Base-by-base conservation (phyloP, 2,888 invertebrate species). In the Alentia gelatinosa region DNA sequence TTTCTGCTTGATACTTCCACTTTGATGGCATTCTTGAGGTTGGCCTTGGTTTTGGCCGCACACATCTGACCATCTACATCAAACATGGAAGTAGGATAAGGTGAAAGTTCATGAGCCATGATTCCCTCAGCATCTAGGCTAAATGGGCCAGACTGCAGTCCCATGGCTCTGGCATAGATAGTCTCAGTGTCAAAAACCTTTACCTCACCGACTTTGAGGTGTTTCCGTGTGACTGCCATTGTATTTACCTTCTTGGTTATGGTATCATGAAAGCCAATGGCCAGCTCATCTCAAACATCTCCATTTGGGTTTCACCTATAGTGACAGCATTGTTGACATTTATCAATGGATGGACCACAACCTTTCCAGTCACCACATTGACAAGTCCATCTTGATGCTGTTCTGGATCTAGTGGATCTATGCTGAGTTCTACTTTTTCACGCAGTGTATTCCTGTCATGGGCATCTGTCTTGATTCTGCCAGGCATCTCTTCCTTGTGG, bases 331-430 rank as follows among this genome's bases (percentile, higher is more conserved):
- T 50, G 74, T 92, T 56, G 26, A 90, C 91, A 75, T 91, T 92
- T 1, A 91, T 47, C 40, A 50, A 30, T 19, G 56, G 39, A 83
- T 84, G n/a, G 35, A 23, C n/a, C 12, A 37, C 68, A 5, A 92
- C 50, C 47, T 30, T 91, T 12, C 91, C 91, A 39, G 90, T 86
- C 5, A 86, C 90, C 19, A 91, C 68, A 50, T 91, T 91, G 47
- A 92, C 33, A 0, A 91, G 1, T n/a, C 47, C 90, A 74, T 68
- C 63, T 12, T 90, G 91, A 90, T 90, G 79, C 35, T 75, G 37
- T 19, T 42, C 42, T n/a, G 91, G 90, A 74, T 92, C 75, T n/a
- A 92, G 50, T 0, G 92, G 91, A 90, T 90, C 91, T 33, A 88
- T 92, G 75, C 90, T 26, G 9, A 26, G 9, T 15, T 5, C 15